Conservation (phyloP, 2,113 vertebrate species). For the Sminthopsis crassicaudata region DNA sequence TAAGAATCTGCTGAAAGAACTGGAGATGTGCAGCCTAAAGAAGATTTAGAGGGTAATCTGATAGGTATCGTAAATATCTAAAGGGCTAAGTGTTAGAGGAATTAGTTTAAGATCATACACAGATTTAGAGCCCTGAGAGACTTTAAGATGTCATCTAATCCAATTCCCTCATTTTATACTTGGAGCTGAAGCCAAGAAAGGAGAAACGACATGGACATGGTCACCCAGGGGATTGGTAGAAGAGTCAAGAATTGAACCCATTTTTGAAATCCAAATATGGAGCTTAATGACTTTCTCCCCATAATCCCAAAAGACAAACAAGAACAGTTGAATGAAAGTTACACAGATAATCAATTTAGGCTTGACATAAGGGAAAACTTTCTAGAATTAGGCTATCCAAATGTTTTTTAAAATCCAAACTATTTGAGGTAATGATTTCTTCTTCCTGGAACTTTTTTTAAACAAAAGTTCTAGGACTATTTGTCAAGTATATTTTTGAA, state of each 20-base stretch:
- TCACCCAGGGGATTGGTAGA: background rate
- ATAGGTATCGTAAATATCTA: background rate
- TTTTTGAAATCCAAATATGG: background rate
- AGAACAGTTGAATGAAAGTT: too few species aligned
- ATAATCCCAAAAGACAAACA: background rate
- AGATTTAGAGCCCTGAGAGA: background rate
- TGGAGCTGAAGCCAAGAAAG: background rate
- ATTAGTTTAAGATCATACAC: background rate
- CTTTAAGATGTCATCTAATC: background rate
- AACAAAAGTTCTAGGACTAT: too few species aligned
- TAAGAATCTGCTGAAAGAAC: background rate
- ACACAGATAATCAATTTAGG: too few species aligned
- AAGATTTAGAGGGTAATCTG: background rate
- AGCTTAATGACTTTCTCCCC: background rate
- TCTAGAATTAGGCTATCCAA: too few species aligned
- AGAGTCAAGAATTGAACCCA: background rate
- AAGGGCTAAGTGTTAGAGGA: background rate
- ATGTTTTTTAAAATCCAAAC: too few species aligned
- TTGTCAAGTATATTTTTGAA: too few species aligned
- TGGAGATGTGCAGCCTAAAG: background rate
- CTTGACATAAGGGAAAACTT: too few species aligned
- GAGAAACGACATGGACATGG: background rate
- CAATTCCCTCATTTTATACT: background rate
- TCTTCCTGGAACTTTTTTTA: too few species aligned
- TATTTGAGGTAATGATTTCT: too few species aligned